Conservation (phyloP, 2,888 invertebrate species). For the Frankliniella intonsa region DNA sequence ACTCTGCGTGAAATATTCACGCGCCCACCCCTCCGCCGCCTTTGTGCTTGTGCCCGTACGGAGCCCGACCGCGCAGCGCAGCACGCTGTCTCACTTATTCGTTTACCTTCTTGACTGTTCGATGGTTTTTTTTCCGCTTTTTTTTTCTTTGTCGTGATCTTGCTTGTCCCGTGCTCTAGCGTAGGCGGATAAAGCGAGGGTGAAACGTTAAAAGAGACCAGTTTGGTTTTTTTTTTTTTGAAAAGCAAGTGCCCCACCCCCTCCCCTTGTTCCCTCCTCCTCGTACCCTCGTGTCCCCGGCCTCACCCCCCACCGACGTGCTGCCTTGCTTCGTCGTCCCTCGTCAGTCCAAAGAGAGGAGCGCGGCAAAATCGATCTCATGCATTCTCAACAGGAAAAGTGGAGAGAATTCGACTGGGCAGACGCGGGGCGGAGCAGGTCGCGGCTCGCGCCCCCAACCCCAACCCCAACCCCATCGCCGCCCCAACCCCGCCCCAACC, state of each 20-base stretch:
- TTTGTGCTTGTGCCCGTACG: too few species aligned
- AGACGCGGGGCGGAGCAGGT: not conserved
- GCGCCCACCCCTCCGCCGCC: not conserved
- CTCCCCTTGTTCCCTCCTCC: too few species aligned
- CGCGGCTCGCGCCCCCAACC: not conserved
- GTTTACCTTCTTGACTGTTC: too few species aligned
- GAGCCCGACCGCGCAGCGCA: not conserved
- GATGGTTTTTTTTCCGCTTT: constrained; percentile 30
- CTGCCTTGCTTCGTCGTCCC: too few species aligned
- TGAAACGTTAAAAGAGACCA: too few species aligned
- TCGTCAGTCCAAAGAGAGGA: too few species aligned
- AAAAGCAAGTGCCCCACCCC: too few species aligned
- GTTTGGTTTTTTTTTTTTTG: too few species aligned
- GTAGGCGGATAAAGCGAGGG: not conserved
- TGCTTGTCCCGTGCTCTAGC: not conserved
- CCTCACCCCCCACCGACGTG: too few species aligned
- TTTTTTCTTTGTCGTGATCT: not conserved
- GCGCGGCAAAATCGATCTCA: not conserved
- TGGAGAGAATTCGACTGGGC: not conserved
- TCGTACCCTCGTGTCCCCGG: too few species aligned
- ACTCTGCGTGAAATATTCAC: not conserved
- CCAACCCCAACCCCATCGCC: too few species aligned
- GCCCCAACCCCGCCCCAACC: too few species aligned
- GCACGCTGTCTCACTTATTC: not conserved
- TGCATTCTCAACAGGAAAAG: not conserved